Evolutionary conservation across 2,797 vertebrate genomes (phyloP).

Genomic region (Rhodeus uyekii): DNA sequence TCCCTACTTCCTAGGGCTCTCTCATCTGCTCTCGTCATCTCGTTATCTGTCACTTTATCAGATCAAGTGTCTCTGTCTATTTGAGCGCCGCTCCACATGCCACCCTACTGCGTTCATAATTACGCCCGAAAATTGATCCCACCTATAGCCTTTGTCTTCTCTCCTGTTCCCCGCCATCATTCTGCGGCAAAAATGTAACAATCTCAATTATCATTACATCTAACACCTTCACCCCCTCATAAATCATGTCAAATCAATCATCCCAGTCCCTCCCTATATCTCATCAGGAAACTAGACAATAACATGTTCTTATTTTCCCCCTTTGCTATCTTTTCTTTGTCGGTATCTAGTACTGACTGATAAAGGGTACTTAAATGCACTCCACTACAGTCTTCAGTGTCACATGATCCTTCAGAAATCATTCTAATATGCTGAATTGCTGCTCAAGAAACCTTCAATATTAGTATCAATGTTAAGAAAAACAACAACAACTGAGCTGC

Average conservation of each 20-base stretch:
- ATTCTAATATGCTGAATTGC: neutral
- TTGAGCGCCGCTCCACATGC: slow-evolving; percentile 49
- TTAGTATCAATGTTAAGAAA: neutral
- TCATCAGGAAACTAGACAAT: slow-evolving; percentile 12
- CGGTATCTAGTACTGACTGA: neutral
- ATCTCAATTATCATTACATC: slow-evolving; percentile 69
- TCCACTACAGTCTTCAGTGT: neutral
- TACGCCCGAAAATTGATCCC: slow-evolving; percentile 64
- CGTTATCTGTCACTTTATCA: slow-evolving; percentile 70
- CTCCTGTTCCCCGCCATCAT: slow-evolving; percentile 37
- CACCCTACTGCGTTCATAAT: slow-evolving; percentile 68
- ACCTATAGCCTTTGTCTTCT: slow-evolving; percentile 44
- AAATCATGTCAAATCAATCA: slow-evolving; percentile 29
- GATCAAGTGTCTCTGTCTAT: slow-evolving; percentile 63
- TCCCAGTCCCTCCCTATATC: neutral
- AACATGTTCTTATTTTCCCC: neutral
- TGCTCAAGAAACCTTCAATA: neutral
- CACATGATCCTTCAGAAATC: neutral
- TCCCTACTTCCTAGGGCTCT: slow-evolving; percentile 40
- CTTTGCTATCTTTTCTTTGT: neutral
- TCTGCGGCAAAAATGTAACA: slow-evolving; percentile 55
- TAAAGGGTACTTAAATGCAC: neutral
- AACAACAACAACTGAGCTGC: neutral
- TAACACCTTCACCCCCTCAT: slow-evolving; percentile 49
- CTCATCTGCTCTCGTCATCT: slow-evolving; percentile 56